Conservation (phyloP, 2,888 invertebrate species). For the Netelia melanura region DNA sequence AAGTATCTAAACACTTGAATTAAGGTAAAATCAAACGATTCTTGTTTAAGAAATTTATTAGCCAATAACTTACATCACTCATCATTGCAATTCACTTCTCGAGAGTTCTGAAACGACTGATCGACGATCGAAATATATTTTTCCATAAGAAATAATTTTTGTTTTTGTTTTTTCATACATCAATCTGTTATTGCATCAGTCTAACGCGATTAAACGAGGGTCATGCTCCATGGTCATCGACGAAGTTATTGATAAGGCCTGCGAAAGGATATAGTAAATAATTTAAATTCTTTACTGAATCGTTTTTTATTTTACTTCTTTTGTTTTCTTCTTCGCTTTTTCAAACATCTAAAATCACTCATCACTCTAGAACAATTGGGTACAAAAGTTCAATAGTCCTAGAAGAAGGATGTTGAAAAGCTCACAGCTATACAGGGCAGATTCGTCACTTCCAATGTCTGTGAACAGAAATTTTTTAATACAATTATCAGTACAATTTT, state of each 20-base stretch:
- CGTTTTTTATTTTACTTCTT: background rate
- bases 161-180: background rate
- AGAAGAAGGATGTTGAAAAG: background rate
- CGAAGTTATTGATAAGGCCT: conserved; percentile 17
- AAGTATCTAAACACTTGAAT: no score
- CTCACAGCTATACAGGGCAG: background rate
- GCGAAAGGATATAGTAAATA: background rate
- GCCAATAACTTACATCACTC: conserved; percentile 30
- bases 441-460: conserved; percentile 69
- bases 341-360: background rate
- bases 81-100: conserved; percentile 14
- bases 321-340: background rate
- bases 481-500: background rate
- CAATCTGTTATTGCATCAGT: conserved; percentile 28
- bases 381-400: background rate
- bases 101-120: background rate
- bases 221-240: conserved; percentile 14
- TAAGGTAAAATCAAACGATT: background rate
- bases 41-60: background rate
- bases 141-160: background rate
- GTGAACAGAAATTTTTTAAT: conserved; percentile 9
- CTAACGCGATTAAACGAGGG: conserved; percentile 22
- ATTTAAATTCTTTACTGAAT: background rate
- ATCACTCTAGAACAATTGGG: background rate
- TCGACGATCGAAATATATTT: background rate